Evolutionary conservation across 2,113 vertebrate species (phyloP), one percentile per base, ranked within the genome.

Genomic region (Crypturellus undulatus): DNA sequence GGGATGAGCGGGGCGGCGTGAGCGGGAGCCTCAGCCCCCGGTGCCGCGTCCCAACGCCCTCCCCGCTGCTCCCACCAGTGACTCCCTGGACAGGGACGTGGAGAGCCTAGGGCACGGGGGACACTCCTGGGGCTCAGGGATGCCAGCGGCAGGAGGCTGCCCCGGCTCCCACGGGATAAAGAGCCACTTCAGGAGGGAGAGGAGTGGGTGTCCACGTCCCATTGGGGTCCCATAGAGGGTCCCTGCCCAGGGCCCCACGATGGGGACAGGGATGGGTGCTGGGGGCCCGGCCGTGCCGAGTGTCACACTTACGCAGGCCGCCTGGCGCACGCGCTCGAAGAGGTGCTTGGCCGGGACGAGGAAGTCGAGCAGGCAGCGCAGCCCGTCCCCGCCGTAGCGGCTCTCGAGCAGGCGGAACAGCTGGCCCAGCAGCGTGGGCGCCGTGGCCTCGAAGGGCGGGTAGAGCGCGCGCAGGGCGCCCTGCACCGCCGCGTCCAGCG

Each of bases 261-360:
- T 24, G 49, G 49, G 49, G 47, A 21, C 21, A 21, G 47, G 47
- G 47, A 21, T 21, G 40, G 40, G 40, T 49, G 49, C 49, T 4
- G 8, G 49, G 20, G 49, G 21, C 20, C 49, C 21, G 21, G 49
- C 49, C 49, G 22, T 19, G 49, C 49, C 22, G 49, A 49, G 49
- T 21, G 5, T 19, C 47, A 4, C 49, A 21, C 99, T 99, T 97
- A 99, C 99, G 4, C 99, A 99, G 91, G 99, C 99, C 1, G 98
- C 98, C 95, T 99, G 99, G 18, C 99, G 98, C 59, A 99, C 97
- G 51, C 98, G 99, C 91, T 99, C 99, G 86, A 99, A 98, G 87
- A 99, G 97, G 76, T 99, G 99, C 96, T 99, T 99, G 97, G 98
- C 98, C 0, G 99, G 99, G 95, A 99, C 98, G 88, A 99, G 98